phyloP scores from a whole-genome alignment of 2,797 vertebrate species.

The Zalophus californianus region DNA sequence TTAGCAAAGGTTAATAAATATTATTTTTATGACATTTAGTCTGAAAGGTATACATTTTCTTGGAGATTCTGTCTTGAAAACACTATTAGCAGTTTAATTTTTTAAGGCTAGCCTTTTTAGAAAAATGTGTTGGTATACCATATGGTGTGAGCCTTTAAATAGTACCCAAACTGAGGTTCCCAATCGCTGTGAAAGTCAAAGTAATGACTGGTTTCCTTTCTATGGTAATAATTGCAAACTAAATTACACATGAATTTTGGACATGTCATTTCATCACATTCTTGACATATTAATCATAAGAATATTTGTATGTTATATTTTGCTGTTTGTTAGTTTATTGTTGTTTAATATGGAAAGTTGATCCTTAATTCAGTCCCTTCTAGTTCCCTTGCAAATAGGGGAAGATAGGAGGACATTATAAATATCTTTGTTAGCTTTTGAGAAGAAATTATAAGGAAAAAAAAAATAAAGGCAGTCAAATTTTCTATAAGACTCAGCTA shows the following conservation, averaged over 20 bases:
- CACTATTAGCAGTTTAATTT: slow-evolving; percentile 16
- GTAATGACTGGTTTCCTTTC: slow-evolving; percentile 45
- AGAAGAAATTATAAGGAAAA: slow-evolving; percentile 18
- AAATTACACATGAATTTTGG: background rate
- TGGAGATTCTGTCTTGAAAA: slow-evolving; percentile 47
- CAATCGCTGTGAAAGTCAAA: slow-evolving; percentile 6
- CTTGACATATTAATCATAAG: slow-evolving; percentile 22
- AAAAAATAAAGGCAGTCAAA: background rate
- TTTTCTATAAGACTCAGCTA: slow-evolving; percentile 33
- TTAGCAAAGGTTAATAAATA: slow-evolving; percentile 29
- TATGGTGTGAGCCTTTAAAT: background rate
- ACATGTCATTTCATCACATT: slow-evolving; percentile 21
- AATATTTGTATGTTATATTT: background rate
- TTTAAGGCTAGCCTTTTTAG: slow-evolving; percentile 28
- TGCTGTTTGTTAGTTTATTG: slow-evolving; percentile 18
- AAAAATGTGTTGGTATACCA: background rate
- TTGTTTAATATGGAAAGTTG: slow-evolving; percentile 5
- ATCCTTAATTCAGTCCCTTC: slow-evolving; percentile 1
- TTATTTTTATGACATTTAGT: slow-evolving; percentile 26
- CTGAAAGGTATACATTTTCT: background rate
- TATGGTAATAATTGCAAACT: slow-evolving; percentile 47
- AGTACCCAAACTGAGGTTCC: background rate
- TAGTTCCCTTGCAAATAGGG: background rate
- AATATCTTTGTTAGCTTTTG: slow-evolving; percentile 36
- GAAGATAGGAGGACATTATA: background rate